Evolutionary conservation across 2,113 vertebrate species (phyloP), one percentile per base, ranked within the genome.

Genomic region (Syngnathoides biaculeatus): DNA sequence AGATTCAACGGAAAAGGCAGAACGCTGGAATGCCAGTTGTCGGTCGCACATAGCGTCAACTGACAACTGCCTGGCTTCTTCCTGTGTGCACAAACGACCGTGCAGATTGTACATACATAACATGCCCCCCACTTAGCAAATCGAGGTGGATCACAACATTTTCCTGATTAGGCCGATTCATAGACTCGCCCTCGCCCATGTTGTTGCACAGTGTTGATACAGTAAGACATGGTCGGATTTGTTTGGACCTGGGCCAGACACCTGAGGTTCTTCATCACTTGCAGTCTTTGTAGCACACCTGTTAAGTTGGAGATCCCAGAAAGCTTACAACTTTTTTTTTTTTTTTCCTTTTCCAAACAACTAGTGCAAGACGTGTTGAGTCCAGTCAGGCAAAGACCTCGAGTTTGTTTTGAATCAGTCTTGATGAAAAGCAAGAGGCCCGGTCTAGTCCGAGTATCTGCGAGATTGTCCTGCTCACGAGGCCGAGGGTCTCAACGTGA

Each of bases 381-480:
- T 80, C 77, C 71, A 56, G 73, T 62, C 15, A 48, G 72, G 83
- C 78, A 70, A 40, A 77, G 77, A 86, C 68, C 57, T n/a, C 13
- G 60, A 69, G 68, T 50, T 78, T 62, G 63, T 75, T 53, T 47
- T 27, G 42, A 53, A 47, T 59, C 48, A 53, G 66, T 62, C 68
- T 24, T 40, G 12, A 40, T 42, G 55, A 59, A 9, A 59, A 24
- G 17, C 30, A 27, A 56, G n/a, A 45, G 77, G 77, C 73, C 47
- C 53, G 30, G 47, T n/a, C 72, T 53, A 40, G 67, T 74, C 75
- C 4, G 56, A 68, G 68, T 64, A 61, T 73, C 64, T 64, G 52
- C 40, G 68, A 67, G 80, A 88, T 89, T 89, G 86, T 89, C 86
- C 86, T 8, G 62, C 81, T 83, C 82, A 79, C 80, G 72, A 80